phyloP scores from a whole-genome alignment of 2,888 invertebrate genomes.

The Amiota mariae region DNA sequence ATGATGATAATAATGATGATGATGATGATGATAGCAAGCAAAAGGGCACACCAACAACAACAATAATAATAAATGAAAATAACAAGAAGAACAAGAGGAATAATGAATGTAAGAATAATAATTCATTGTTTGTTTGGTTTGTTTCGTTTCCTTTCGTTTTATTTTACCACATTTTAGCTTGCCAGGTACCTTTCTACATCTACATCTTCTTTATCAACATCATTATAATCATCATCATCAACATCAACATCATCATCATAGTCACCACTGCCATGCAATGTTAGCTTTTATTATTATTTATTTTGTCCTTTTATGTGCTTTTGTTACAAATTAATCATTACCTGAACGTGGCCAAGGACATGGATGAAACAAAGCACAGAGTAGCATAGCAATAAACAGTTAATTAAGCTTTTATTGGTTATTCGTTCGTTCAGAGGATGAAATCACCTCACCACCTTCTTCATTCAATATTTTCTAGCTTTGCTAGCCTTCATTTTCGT shows the following conservation, averaged over 20 bases:
- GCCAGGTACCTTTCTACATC: neutral
- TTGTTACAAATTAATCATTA: conserved; percentile 52
- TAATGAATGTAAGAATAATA: neutral
- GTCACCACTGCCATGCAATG: neutral
- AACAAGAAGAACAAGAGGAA: neutral
- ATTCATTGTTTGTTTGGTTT: conserved; percentile 10
- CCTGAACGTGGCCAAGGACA: neutral
- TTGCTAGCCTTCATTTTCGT: too few relatives aligned
- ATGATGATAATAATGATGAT: too few relatives aligned
- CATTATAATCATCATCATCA: too few relatives aligned
- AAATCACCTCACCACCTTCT: too few relatives aligned
- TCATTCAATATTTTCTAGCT: too few relatives aligned
- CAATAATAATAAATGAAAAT: neutral
- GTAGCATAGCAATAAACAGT: conserved; percentile 57
- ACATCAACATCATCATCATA: too few relatives aligned
- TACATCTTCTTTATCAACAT: neutral
- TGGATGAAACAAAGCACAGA: conserved; percentile 31
- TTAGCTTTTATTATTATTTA: conserved; percentile 3
- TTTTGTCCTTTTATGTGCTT: conserved; percentile 7
- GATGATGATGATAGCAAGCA: neutral
- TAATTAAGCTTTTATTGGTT: conserved; percentile 66
- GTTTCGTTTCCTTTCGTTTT: neutral
- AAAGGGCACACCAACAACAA: neutral
- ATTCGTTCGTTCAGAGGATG: conserved; percentile 51
- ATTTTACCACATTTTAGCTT: neutral